These are phyloP conservation scores for Cynopterus sphinx DNA, from an alignment of 2,797 vertebrate species.

Conservation along the genomic window DNA sequence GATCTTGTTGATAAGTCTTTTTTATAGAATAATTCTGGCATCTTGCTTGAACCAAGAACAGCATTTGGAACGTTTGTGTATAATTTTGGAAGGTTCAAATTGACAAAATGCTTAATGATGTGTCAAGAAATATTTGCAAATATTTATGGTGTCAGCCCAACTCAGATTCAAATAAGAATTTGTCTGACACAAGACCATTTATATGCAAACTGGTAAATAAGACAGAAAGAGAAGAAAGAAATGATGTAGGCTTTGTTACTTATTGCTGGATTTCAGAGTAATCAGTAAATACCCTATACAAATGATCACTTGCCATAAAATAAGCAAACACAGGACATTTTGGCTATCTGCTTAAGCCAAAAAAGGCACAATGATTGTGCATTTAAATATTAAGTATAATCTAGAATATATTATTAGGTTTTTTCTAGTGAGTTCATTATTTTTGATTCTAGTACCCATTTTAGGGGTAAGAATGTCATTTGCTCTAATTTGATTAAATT, in stretches of 20 bases:
- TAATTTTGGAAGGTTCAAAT: constrained; percentile 67
- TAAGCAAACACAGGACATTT: background rate
- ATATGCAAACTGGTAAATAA: constrained; percentile 64
- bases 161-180: constrained; percentile 50
- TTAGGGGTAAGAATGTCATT: background rate
- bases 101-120: constrained; percentile 68
- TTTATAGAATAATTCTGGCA: constrained; percentile 42
- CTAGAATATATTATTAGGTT: background rate
- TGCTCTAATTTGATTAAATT: background rate
- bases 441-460: background rate
- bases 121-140: constrained; percentile 69
- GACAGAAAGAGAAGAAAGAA: background rate
- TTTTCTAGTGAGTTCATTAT: background rate
- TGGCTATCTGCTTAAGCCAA: background rate
- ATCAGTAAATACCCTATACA: constrained; percentile 3
- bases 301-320: background rate
- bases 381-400: constrained; percentile 37
- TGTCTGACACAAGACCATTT: constrained; percentile 49
- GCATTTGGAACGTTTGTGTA: constrained; percentile 53
- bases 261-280: constrained; percentile 49
- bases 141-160: constrained; percentile 70
- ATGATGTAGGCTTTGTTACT: background rate
- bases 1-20: constrained; percentile 52
- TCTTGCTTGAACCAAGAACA: background rate
- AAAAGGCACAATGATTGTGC: background rate